These are phyloP conservation scores for Helicoverpa zea DNA, from an alignment of 1,140 invertebrate species.

Conservation along the genomic window DNA sequence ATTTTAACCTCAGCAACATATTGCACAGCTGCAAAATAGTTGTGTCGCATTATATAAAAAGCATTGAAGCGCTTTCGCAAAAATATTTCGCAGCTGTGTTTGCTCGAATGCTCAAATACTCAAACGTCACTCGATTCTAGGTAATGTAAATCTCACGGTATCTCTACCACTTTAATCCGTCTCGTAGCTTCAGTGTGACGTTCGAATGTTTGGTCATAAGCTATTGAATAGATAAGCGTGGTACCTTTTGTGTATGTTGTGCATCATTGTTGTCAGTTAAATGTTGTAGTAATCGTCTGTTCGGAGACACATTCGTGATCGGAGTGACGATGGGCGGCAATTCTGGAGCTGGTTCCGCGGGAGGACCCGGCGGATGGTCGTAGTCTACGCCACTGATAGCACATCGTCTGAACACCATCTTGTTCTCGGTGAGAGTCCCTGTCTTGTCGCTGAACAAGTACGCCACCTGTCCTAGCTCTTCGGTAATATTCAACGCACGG, in stretches of 20 bases:
- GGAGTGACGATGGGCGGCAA: conserved; percentile 87
- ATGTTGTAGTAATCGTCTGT: conserved; percentile 90
- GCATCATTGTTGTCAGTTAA: conserved; percentile 73
- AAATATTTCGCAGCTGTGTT: no score
- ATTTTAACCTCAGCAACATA: not conserved
- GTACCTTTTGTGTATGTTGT: conserved; percentile 80
- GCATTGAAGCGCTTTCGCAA: no score
- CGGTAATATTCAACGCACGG: conserved; percentile 98
- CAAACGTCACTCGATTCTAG: not conserved
- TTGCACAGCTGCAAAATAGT: not conserved
- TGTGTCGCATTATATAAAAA: not conserved
- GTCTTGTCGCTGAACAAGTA: conserved; percentile 99
- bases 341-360: conserved; percentile 83
- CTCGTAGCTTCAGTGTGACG: not conserved
- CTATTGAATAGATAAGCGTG: not conserved
- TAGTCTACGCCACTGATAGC: conserved; percentile 96
- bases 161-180: not conserved
- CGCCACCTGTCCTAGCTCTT: conserved; percentile 98
- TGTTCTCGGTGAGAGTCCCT: conserved; percentile 98
- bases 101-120: no score
- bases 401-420: conserved; percentile 98
- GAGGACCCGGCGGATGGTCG: conserved; percentile 91
- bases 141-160: no score
- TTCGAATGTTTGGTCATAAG: not conserved
- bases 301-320: conserved; percentile 87